These are phyloP conservation scores for Frieseomelitta varia DNA, from an alignment of 1,140 invertebrate genomes.

Conservation along the genomic window DNA sequence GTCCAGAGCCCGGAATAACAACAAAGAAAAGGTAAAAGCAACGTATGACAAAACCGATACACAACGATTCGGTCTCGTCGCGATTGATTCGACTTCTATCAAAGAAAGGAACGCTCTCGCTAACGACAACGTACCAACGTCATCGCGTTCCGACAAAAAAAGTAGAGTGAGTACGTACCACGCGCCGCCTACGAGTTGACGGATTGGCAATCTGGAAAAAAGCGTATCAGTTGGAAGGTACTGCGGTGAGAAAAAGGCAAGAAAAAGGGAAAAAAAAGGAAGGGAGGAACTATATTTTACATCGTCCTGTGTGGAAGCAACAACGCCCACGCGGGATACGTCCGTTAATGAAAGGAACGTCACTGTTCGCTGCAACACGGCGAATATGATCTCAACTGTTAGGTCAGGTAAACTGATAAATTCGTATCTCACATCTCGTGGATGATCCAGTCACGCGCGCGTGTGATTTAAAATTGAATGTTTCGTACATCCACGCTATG, in stretches of 20 bases:
- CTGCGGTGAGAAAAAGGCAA: background rate
- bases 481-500: too few relatives aligned
- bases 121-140: conserved; percentile 8
- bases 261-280: background rate
- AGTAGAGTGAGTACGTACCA: background rate
- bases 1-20: too few relatives aligned
- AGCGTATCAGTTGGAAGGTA: conserved; percentile 48
- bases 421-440: too few relatives aligned
- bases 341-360: background rate
- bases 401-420: background rate
- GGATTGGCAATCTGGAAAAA: conserved; percentile 43
- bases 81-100: background rate
- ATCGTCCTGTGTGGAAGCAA: conserved; percentile 61
- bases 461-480: too few relatives aligned
- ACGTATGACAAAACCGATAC: background rate
- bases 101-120: background rate
- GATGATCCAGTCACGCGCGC: too few relatives aligned
- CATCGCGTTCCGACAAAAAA: background rate
- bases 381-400: background rate
- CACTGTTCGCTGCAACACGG: background rate
- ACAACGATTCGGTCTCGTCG: background rate
- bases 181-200: conserved; percentile 15
- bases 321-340: conserved; percentile 54
- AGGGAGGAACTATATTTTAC: conserved; percentile 27
- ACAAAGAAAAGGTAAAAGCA: too few relatives aligned